Conservation (phyloP, 2,888 invertebrate genomes). For the Arrhopalites spinosus region DNA sequence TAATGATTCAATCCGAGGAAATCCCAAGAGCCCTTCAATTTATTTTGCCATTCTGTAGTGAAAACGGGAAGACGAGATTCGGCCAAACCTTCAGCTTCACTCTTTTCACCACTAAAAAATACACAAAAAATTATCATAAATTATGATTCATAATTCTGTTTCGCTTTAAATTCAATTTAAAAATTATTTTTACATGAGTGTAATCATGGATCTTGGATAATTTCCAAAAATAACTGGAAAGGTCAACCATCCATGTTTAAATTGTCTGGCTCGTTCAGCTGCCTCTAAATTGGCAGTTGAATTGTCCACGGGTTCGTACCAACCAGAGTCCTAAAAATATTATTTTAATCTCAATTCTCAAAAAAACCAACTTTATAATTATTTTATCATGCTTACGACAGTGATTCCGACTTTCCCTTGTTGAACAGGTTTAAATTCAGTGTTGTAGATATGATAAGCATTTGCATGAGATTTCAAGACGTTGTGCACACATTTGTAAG, state of each 20-base stretch:
- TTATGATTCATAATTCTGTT: slow-evolving; percentile 58
- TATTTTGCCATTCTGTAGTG: slow-evolving; percentile 43
- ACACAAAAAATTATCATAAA: too few relatives aligned
- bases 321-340: too few relatives aligned
- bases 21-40: slow-evolving; percentile 54
- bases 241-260: slow-evolving; percentile 51
- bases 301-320: slow-evolving; percentile 42
- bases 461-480: slow-evolving; percentile 69
- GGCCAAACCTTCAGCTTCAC: slow-evolving; percentile 57
- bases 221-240: slow-evolving; percentile 50
- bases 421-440: slow-evolving; percentile 61
- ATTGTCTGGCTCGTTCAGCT: slow-evolving; percentile 47
- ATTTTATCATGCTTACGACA: slow-evolving; percentile 33
- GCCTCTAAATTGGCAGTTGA: slow-evolving; percentile 32
- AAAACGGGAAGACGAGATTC: slow-evolving; percentile 52
- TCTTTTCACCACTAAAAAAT: slow-evolving; percentile 57
- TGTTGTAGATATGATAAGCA: slow-evolving; percentile 68
- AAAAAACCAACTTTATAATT: too few relatives aligned
- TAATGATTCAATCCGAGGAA: slow-evolving; percentile 55
- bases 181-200: slow-evolving; percentile 17
- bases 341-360: too few relatives aligned
- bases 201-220: slow-evolving; percentile 50
- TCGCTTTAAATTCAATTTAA: slow-evolving; percentile 20
- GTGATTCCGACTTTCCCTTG: slow-evolving; percentile 54
- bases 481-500: slow-evolving; percentile 69